A percentile compares a stretch with the other conserved stretches of the same genome.
These are phyloP conservation scores for Temnopleurus reevesii DNA, from an alignment of 53 echinoderm and acorn worm genomes.

Conservation along the genomic window DNA sequence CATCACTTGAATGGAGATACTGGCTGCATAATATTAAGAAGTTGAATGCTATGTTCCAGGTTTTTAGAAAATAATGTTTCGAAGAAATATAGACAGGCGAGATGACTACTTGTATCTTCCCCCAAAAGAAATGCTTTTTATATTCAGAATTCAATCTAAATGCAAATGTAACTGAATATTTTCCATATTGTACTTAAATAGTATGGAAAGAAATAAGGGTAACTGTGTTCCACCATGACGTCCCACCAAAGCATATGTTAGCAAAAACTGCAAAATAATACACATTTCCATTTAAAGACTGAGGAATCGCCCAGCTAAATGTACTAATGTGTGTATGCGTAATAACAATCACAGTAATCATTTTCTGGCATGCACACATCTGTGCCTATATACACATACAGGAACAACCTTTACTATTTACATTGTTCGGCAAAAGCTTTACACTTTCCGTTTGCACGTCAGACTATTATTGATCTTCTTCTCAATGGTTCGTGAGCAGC, in stretches of 20 bases:
- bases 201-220: neutral
- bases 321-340: too few species aligned
- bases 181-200: neutral
- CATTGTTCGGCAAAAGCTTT: neutral
- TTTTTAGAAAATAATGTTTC: too few species aligned
- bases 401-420: constrained; percentile 13
- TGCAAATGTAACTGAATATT: neutral
- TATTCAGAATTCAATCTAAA: neutral
- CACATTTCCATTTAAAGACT: too few species aligned
- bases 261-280: too few species aligned
- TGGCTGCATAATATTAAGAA: too few species aligned
- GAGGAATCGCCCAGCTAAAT: too few species aligned
- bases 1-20: too few species aligned
- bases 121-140: neutral
- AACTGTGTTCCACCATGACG: neutral
- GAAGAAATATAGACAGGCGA: too few species aligned
- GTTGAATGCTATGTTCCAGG: too few species aligned
- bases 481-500: neutral
- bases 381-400: neutral
- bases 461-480: neutral
- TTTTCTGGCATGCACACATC: neutral
- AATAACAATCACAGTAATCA: neutral
- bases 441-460: neutral
- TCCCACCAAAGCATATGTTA: neutral
- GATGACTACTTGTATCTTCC: neutral